Conservation (phyloP, 2,888 invertebrate genomes). For the Leucania comma region DNA sequence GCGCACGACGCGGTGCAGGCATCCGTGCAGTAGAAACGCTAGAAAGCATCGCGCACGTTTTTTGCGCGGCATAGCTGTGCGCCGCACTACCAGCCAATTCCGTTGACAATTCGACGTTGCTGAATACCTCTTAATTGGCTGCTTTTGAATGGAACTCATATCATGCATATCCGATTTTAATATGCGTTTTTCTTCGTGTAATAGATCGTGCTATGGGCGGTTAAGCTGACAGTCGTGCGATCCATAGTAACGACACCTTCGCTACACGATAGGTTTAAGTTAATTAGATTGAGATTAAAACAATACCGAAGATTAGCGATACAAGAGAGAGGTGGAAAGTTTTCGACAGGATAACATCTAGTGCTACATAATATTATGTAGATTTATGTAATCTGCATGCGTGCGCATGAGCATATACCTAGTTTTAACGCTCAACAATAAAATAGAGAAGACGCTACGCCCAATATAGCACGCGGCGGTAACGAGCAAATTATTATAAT, state of each 20-base stretch:
- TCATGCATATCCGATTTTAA: conserved; percentile 47
- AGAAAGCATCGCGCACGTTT: conserved; percentile 81
- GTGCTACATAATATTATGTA: conserved; percentile 21
- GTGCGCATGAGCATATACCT: conserved; percentile 52
- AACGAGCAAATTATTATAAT: conserved; percentile 59
- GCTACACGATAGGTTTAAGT: background rate
- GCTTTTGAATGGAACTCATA: conserved; percentile 35
- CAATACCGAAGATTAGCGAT: conserved; percentile 2
- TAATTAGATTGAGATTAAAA: conserved; percentile 27
- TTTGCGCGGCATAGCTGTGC: conserved; percentile 78
- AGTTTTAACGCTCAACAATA: conserved; percentile 49
- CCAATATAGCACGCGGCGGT: conserved; percentile 59
- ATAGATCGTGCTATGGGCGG: conserved; percentile 44
- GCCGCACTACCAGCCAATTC: conserved; percentile 60
- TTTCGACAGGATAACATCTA: conserved; percentile 1
- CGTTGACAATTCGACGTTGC: conserved; percentile 65
- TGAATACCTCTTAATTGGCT: conserved; percentile 63
- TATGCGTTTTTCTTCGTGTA: conserved; percentile 51
- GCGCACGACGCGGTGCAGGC: conserved; percentile 73
- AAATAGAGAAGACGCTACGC: conserved; percentile 50
- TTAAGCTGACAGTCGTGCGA: conserved; percentile 21
- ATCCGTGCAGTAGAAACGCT: conserved; percentile 85
- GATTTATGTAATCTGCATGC: conserved; percentile 37
- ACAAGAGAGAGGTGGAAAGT: conserved; percentile 19
- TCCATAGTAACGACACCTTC: conserved; percentile 9